phyloP scores from a whole-genome alignment of 1,140 invertebrate genomes.

The Drosophila parvula region DNA sequence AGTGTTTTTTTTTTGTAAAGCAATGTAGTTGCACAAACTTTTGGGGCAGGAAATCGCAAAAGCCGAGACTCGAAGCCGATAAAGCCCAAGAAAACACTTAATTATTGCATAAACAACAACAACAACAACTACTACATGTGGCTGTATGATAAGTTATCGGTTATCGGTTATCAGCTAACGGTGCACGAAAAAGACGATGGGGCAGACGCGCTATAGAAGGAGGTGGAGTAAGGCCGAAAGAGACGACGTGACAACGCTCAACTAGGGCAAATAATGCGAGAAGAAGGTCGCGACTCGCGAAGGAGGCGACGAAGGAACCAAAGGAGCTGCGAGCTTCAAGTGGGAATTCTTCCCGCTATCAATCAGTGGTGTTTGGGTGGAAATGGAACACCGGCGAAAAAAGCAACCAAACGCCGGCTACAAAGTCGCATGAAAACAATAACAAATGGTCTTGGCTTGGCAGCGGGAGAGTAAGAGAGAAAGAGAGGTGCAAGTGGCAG shows the following conservation, averaged over 20 bases:
- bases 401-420: conserved; percentile 47
- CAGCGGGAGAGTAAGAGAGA: conserved; percentile 22
- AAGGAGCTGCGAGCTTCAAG: conserved; percentile 2
- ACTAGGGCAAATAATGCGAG: conserved; percentile 10
- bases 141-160: conserved; percentile 36
- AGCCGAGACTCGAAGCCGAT: conserved; percentile 13
- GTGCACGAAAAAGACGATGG: conserved; percentile 6
- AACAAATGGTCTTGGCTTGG: conserved; percentile 47
- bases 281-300: conserved; percentile 7
- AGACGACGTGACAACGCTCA: conserved; percentile 54
- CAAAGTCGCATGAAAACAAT: conserved; percentile 57
- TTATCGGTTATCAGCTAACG: conserved; percentile 36
- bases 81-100: conserved; percentile 38
- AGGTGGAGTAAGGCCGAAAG: conserved; percentile 16
- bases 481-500: conserved; percentile 18
- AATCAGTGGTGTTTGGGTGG: conserved; percentile 13
- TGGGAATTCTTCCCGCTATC: neutral
- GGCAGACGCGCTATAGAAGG: conserved; percentile 12
- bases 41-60: neutral
- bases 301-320: neutral
- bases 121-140: conserved; percentile 26
- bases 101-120: conserved; percentile 38
- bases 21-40: conserved; percentile 9
- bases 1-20: neutral
- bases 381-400: conserved; percentile 54